phyloP scores from a whole-genome alignment of 2,888 invertebrate species.

The Agrotis ipsilon region DNA sequence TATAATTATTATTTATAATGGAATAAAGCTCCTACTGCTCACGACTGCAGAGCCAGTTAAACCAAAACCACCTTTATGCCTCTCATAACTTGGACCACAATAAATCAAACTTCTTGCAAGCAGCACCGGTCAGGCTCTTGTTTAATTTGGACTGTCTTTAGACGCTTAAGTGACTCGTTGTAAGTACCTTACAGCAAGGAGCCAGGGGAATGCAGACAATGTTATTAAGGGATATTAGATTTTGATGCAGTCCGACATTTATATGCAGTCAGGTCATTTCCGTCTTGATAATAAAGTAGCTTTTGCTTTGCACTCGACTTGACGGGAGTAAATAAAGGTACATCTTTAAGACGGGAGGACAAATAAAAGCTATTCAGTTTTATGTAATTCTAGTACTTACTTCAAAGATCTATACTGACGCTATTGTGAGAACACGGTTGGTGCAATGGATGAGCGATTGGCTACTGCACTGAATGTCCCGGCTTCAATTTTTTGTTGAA shows the following conservation, averaged over 20 bases:
- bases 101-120: conserved; percentile 53
- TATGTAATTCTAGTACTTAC: too few species aligned
- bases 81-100: conserved; percentile 51
- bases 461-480: too few species aligned
- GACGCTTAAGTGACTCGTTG: conserved; percentile 55
- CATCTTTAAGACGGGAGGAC: background rate
- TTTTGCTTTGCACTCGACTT: background rate
- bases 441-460: too few species aligned
- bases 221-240: background rate
- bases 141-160: conserved; percentile 73
- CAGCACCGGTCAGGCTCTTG: conserved; percentile 68
- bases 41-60: too few species aligned
- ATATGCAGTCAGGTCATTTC: background rate
- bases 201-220: background rate
- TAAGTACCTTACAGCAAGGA: conserved; percentile 3
- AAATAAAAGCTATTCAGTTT: background rate
- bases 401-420: too few species aligned
- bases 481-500: too few species aligned
- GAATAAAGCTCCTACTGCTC: too few species aligned
- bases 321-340: background rate
- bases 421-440: too few species aligned
- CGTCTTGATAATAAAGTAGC: background rate
- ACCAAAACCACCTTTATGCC: background rate
- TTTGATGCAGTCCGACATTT: background rate
- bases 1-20: too few species aligned